Base-by-base conservation (phyloP, 2,797 vertebrate genomes). In the Atherinosoma microstoma region DNA sequence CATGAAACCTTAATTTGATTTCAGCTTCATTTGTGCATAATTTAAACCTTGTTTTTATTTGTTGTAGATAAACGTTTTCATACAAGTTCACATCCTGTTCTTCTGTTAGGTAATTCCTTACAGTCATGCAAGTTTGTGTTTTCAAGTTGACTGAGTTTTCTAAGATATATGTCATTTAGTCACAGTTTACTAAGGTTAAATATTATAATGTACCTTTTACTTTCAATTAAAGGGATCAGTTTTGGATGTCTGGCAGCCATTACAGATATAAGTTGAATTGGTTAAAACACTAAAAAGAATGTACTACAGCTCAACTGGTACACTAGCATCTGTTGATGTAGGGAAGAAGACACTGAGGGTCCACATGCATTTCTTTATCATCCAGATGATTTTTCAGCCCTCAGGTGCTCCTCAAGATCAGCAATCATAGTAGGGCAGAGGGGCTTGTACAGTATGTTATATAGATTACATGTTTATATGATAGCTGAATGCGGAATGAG, bases 1-100 rank as follows among this genome's bases (percentile, higher is more conserved):
- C 10, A 40, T 3, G 13, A 58, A 47, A 42, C 7, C 16, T 51
- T 56, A 49, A 60, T 67, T 64, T 38, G n/a, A 70, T 64, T 70
- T 36, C 11, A 36, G 58, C 22, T 6, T 13, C 18, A 54, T 65
- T 30, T 42, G 45, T 35, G 9, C 51, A 53, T 5, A 12, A 34
- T 67, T 61, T 62, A 7, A 69, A 22, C 11, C 15, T 63, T 29
- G 27, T 40, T 45, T 65, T 32, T 65, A 51, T 58, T 1, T 34
- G 22, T 24, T 47, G 5, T 0, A 59, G 36, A n/a, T 47, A 0
- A 61, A 16, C 38, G 2, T 32, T 60, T 72, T 47, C 34, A 15
- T 45, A 3, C 54, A 27, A 27, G 34, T 40, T 56, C 27, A 51
- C 27, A 61, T n/a, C 58, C 38, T 42, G 61, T 30, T 58, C 35